Percentiles rank a stretch among this genome's conserved stretches.
These are phyloP conservation scores for Lasioglossum zephyrum DNA, from an alignment of 2,888 invertebrate genomes.

Conservation along the genomic window DNA sequence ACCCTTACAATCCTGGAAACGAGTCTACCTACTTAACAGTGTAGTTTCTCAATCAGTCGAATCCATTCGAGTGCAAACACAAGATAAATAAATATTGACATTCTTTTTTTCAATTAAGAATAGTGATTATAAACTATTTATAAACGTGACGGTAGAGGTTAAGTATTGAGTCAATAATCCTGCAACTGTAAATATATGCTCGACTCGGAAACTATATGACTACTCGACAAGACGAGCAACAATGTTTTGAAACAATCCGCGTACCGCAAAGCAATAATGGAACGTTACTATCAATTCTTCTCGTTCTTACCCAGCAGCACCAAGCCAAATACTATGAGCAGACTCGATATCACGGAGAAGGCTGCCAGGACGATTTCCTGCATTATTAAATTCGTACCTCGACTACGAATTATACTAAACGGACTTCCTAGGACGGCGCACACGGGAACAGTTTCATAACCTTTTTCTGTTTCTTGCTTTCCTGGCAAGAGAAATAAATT, in stretches of 20 bases:
- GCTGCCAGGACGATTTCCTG: slow-evolving; percentile 85
- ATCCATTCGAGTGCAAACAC: background rate
- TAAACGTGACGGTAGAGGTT: slow-evolving; percentile 55
- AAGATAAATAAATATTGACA: slow-evolving; percentile 5
- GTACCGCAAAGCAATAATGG: slow-evolving; percentile 36
- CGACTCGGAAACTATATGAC: slow-evolving; percentile 36
- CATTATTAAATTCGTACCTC: slow-evolving; percentile 74
- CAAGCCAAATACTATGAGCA: slow-evolving; percentile 86
- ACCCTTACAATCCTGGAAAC: too few relatives aligned
- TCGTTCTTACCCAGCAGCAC: slow-evolving; percentile 86
- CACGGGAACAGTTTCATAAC: slow-evolving; percentile 58
- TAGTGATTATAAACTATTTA: slow-evolving; percentile 11
- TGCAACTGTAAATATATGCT: slow-evolving; percentile 22
- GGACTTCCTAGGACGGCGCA: slow-evolving; percentile 36
- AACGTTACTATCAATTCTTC: slow-evolving; percentile 30
- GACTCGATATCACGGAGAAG: slow-evolving; percentile 86
- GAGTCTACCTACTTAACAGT: background rate
- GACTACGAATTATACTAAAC: slow-evolving; percentile 42
- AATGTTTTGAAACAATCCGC: slow-evolving; percentile 32
- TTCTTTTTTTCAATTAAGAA: slow-evolving; percentile 15
- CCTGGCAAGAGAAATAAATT: slow-evolving; percentile 37
- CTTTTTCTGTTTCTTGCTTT: slow-evolving; percentile 32
- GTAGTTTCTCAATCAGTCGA: background rate
- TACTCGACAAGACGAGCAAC: slow-evolving; percentile 33
- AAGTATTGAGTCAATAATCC: slow-evolving; percentile 37